phyloP scores from a whole-genome alignment of 2,113 vertebrate species.

The Lucifuga dentata region DNA sequence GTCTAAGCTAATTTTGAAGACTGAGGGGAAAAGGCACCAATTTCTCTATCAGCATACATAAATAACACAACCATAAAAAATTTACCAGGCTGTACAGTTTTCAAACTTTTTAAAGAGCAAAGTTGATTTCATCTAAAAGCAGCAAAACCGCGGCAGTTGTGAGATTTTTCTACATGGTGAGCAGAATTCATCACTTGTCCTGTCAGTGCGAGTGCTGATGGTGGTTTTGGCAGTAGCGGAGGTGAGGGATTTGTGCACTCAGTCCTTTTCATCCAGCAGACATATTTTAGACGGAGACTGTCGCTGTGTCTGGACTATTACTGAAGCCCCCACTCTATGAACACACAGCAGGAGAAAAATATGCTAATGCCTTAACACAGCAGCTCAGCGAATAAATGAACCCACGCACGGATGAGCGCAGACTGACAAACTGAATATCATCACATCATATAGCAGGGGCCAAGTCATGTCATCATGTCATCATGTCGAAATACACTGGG shows the following conservation, averaged over 20 bases:
- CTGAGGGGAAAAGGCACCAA: too few species aligned
- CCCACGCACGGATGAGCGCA: slow-evolving; percentile 51
- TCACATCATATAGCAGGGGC: slow-evolving; percentile 47
- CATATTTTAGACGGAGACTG: neutral
- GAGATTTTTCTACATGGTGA: neutral
- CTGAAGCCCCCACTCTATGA: slow-evolving; percentile 32
- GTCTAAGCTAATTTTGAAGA: too few species aligned
- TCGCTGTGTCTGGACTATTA: slow-evolving; percentile 33
- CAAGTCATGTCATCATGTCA: slow-evolving; percentile 52
- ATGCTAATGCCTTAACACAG: slow-evolving; percentile 63
- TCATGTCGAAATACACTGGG: slow-evolving; percentile 31
- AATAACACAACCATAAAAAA: too few species aligned
- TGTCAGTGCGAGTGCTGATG: too few species aligned
- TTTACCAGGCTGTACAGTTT: too few species aligned
- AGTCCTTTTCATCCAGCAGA: neutral
- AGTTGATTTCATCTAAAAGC: neutral
- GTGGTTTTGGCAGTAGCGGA: neutral
- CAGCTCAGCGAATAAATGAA: slow-evolving; percentile 55
- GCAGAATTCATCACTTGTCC: neutral
- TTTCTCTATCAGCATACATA: too few species aligned
- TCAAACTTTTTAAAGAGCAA: neutral
- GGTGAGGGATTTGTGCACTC: neutral
- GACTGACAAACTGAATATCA: slow-evolving; percentile 60
- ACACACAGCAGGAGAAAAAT: slow-evolving; percentile 39
- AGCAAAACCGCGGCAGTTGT: neutral